Conservation (phyloP, 2,888 invertebrate genomes). For the Leptura quadrifasciata region DNA sequence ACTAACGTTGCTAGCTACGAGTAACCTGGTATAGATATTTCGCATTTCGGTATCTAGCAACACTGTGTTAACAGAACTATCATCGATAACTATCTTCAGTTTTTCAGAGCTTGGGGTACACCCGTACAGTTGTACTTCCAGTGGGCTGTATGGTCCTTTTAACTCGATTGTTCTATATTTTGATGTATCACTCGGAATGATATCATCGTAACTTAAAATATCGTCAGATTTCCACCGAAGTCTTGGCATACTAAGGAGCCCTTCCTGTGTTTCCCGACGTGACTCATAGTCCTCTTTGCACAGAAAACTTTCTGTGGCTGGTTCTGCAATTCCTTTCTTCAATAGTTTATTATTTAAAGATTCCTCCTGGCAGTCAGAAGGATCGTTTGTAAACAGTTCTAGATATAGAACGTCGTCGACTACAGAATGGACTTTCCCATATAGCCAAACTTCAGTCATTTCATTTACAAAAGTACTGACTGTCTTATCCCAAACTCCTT, state of each 20-base stretch:
- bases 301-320: constrained; percentile 84
- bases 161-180: constrained; percentile 71
- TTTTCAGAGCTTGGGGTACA: constrained; percentile 77
- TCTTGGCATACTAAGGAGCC: constrained; percentile 59
- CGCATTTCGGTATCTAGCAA: constrained; percentile 88
- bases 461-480: constrained; percentile 75
- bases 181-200: constrained; percentile 65
- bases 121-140: constrained; percentile 84
- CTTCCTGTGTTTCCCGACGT: constrained; percentile 56
- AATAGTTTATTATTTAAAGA: constrained; percentile 80
- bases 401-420: constrained; percentile 84
- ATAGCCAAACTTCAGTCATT: constrained; percentile 64
- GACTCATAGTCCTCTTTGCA: constrained; percentile 75
- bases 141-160: constrained; percentile 87
- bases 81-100: constrained; percentile 82
- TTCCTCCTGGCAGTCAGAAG: constrained; percentile 33
- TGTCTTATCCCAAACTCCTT: constrained; percentile 79
- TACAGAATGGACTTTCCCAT: constrained; percentile 84
- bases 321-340: constrained; percentile 79
- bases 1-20: constrained; percentile 82
- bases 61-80: constrained; percentile 89
- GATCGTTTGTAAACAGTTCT: constrained; percentile 74
- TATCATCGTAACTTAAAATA: constrained; percentile 62
- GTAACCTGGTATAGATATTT: constrained; percentile 79
- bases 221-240: constrained; percentile 58